Base-by-base conservation (phyloP, 2,113 vertebrate genomes). In the Centrocercus urophasianus region DNA sequence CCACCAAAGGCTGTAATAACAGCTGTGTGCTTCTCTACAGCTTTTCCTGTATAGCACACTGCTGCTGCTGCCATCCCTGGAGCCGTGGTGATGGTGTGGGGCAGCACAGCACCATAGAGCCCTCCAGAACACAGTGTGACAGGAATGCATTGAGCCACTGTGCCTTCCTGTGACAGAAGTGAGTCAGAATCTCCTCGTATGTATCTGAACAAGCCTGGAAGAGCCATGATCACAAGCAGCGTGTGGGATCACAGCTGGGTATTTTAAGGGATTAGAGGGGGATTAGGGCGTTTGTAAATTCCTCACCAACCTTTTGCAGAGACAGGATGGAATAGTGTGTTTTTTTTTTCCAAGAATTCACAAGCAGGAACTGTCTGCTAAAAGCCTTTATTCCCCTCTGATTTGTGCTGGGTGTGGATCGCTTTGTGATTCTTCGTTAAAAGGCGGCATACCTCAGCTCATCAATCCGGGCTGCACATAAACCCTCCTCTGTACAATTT, bases 221-320 rank as follows among this genome's bases (percentile, higher is more conserved):
- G 88, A 76, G 16, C 25, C 25, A 27, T 22, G 83, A 94, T 89
- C 85, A 32, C 22, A 57, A 87, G 12, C 86, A 88, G 88, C 86
- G 10, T 92, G 84, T 79, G 88, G 6, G 28, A 94, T 96, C 91
- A 85, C 73, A 95, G 92, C 67, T 70, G 10, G 3, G 70, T 64
- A 18, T 93, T 72, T 83, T 80, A 92, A 86, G 38, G 95, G 93
- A 96, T 95, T 95, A 90, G 56, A 70, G 48, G 48, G 42, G 73
- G 87, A 96, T 93, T 93, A 96, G 75, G 75, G 69, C 14, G 2
- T 96, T 93, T 94, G 90, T 96, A 88, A n/a, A 59, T 86, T 93
- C 89, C 93, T 95, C 94, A 47, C 83, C 89, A 52, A 42, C 81
- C 88, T 86, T 94, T 91, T 95, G 90, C 90, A 71, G 76, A 82